These are phyloP conservation scores for Entelurus aequoreus DNA, from an alignment of 2,113 vertebrate genomes.

Conservation along the genomic window DNA sequence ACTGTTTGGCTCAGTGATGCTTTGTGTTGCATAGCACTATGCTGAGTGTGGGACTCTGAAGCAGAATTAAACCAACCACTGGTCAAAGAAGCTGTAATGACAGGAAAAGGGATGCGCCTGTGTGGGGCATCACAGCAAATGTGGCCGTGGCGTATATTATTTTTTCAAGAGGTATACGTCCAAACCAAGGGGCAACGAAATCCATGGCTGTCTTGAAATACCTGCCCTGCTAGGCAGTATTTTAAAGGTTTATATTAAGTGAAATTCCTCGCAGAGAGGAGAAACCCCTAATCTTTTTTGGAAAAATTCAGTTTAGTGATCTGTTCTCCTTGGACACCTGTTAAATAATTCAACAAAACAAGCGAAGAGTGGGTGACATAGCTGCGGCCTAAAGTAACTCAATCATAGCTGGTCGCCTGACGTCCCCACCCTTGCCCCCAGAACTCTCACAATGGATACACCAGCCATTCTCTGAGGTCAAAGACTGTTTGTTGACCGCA, in stretches of 20 bases:
- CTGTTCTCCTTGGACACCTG: slow-evolving; percentile 45
- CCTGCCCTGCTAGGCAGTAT: background rate
- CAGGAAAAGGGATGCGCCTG: too few species aligned
- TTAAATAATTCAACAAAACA: slow-evolving; percentile 70
- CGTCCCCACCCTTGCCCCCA: slow-evolving; percentile 41
- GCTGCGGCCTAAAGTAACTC: slow-evolving; percentile 53
- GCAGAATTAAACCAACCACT: too few species aligned
- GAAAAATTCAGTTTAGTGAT: background rate
- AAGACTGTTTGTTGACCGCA: slow-evolving; percentile 66
- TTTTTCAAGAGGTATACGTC: background rate
- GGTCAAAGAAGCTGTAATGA: too few species aligned
- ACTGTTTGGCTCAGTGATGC: too few species aligned
- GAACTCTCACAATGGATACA: slow-evolving; percentile 42
- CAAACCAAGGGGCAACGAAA: background rate
- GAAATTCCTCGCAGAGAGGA: background rate
- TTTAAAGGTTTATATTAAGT: background rate
- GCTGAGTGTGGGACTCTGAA: too few species aligned
- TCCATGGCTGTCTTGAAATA: too few species aligned
- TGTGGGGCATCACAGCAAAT: too few species aligned
- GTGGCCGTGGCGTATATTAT: too few species aligned
- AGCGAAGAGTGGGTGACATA: slow-evolving; percentile 50
- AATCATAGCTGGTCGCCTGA: slow-evolving; percentile 56
- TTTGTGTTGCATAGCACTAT: too few species aligned
- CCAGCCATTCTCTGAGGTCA: slow-evolving; percentile 61
- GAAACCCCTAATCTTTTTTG: background rate